Base-by-base conservation (phyloP, 2,888 invertebrate species). In the Drosophila barbarae region DNA sequence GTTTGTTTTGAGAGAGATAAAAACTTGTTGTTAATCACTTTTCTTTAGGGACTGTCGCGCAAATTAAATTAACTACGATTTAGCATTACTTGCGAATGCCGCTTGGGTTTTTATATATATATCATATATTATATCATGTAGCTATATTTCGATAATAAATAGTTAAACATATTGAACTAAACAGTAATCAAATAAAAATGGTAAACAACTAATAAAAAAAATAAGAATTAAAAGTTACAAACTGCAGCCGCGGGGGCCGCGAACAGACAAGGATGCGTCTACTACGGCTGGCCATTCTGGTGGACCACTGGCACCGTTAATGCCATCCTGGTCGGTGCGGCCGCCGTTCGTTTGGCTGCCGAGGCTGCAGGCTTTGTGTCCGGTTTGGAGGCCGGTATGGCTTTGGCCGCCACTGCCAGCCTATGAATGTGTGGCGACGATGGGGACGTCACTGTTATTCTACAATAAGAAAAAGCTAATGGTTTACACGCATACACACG, bases 401-500 rank as follows among this genome's bases (percentile, higher is more conserved):
- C 72, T 71, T 76, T 76, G 67, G 81, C 85, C 67, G 74, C 77
- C 66, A 73, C 56, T 59, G 82, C 84, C 79, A 85, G 58, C 72
- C 85, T 87, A 75, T 85, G 82, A 74, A 87, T 77, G 76, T 88
- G 84, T 73, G 88, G 84, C 73, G 87, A 87, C 73, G 89, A 88
- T 71, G 88, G 87, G 80, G 89, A 89, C 77, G 89, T 89, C 84
- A 89, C 79, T 77, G 86, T 90, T 76, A 89, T 87, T 86, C 89
- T 90, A 88, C 74, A 89, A 89, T 83, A 88, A 87, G 86, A 90
- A 87, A 87, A 88, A 87, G 86, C 87, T 88, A 86, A 85, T 84
- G 72, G 73, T 85, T 87, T 86, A 86, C 81, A 86, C 83, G 74
- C 86, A 77, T 76, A 42, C 76, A 82, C 71, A 80, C 67, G 76